Percentiles rank a stretch among this genome's conserved stretches.
Evolutionary conservation across 2,797 vertebrate species (phyloP).

Genomic region (Rhabdomys pumilio): DNA sequence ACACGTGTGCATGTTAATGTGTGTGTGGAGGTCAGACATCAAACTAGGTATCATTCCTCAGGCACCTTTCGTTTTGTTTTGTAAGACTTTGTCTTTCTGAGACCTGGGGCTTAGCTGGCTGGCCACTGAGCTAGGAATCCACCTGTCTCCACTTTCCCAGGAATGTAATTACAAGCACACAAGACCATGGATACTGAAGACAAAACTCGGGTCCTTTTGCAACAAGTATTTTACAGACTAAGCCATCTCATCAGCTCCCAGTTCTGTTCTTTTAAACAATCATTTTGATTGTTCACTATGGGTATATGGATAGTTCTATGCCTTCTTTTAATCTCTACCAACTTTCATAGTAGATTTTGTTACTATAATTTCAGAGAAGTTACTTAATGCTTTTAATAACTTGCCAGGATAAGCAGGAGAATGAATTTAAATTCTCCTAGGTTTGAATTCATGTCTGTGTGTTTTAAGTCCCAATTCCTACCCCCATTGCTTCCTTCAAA

Average conservation of each 20-base stretch:
- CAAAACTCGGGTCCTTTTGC: not conserved
- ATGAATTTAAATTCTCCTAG: not conserved
- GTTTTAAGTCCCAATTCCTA: not conserved
- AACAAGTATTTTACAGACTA: not conserved
- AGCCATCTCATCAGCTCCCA: not conserved
- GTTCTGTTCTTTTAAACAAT: slow-evolving; percentile 2
- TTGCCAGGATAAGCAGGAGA: not conserved
- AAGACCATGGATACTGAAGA: not conserved
- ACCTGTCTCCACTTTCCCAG: not conserved
- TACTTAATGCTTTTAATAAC: not conserved
- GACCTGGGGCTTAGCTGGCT: not conserved
- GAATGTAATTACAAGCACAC: not conserved
- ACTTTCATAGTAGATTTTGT: not conserved
- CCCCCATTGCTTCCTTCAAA: not conserved
- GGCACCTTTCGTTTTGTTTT: not conserved
- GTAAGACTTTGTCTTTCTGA: not conserved
- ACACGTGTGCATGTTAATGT: not conserved
- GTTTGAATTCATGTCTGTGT: slow-evolving; percentile 39
- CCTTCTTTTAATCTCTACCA: slow-evolving; percentile 45
- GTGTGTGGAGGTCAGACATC: not conserved
- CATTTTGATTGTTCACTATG: not conserved
- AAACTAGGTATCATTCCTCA: not conserved
- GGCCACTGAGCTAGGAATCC: not conserved
- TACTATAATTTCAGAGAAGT: slow-evolving; percentile 24
- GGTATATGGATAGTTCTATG: not conserved